Percentiles rank a stretch among this genome's conserved stretches.
Evolutionary conservation across 1,140 invertebrate species (phyloP).

Genomic region (Ridgeia piscesae): DNA sequence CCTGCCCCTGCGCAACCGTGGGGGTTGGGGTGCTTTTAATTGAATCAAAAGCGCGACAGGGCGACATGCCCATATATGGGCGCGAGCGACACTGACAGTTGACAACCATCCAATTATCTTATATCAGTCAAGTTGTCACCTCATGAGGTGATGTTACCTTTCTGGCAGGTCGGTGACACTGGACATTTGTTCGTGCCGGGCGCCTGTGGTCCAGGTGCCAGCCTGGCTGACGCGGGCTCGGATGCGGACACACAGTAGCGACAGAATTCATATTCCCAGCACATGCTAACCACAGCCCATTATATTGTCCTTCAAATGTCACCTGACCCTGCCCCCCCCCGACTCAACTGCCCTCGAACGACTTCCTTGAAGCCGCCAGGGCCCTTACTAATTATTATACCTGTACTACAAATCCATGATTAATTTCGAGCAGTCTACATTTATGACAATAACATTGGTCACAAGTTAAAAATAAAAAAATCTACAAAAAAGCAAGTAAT

Average conservation of each 20-base stretch:
- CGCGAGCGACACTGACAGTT: background rate
- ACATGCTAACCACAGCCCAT: background rate
- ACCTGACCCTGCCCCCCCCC: background rate
- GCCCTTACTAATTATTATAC: background rate
- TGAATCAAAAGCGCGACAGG: background rate
- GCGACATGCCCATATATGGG: background rate
- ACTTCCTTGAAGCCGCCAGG: background rate
- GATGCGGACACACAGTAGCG: background rate
- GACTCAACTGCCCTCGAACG: background rate
- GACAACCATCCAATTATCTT: slow-evolving; percentile 5
- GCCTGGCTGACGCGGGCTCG: too few relatives aligned
- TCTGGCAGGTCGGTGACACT: background rate
- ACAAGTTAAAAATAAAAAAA: background rate
- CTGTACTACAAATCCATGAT: background rate
- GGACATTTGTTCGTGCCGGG: background rate
- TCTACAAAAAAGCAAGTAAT: background rate
- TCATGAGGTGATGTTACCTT: background rate
- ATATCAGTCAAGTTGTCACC: slow-evolving; percentile 5
- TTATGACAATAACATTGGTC: too few relatives aligned
- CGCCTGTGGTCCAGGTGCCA: background rate
- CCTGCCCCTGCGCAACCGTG: background rate
- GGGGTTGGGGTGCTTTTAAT: slow-evolving; percentile 3
- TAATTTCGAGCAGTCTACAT: background rate
- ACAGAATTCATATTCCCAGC: background rate
- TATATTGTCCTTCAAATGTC: background rate